phyloP scores from a whole-genome alignment of 2,797 vertebrate genomes.

The Anomalospiza imberbis region DNA sequence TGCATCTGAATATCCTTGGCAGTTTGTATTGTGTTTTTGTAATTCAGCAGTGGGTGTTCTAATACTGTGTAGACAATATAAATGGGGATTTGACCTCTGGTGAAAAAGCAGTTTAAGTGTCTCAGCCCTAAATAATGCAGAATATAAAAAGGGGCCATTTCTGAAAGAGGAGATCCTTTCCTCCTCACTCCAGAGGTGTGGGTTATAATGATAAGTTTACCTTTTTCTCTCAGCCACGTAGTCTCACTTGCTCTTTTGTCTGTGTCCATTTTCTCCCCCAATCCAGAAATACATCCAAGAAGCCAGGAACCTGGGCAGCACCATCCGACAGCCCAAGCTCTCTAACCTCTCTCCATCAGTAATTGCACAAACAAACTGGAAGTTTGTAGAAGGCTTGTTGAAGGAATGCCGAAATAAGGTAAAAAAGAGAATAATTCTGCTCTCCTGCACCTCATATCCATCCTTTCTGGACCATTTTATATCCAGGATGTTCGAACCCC shows the following conservation, averaged over 20 bases:
- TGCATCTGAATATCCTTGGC: conserved; percentile 9
- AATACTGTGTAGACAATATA: background rate
- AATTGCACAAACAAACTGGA: conserved; percentile 98
- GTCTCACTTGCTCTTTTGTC: conserved; percentile 1
- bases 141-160: background rate
- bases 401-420: conserved; percentile 99
- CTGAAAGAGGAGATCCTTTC: background rate
- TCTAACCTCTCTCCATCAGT: conserved; percentile 98
- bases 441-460: background rate
- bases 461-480: background rate
- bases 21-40: background rate
- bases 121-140: background rate
- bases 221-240: background rate
- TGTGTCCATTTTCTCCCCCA: background rate
- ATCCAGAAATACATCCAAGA: conserved; percentile 98
- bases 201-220: background rate
- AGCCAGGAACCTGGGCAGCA: conserved; percentile 93
- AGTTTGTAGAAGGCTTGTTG: conserved; percentile 96
- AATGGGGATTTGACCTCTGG: background rate
- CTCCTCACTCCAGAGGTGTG: background rate
- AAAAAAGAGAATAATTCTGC: background rate
- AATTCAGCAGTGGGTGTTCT: background rate
- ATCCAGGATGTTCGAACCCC: background rate
- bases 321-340: conserved; percentile 94
- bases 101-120: background rate